A percentile compares a stretch with the other conserved stretches of the same genome.
Conservation (phyloP, 2,113 vertebrate species). For the Chunga burmeisteri region DNA sequence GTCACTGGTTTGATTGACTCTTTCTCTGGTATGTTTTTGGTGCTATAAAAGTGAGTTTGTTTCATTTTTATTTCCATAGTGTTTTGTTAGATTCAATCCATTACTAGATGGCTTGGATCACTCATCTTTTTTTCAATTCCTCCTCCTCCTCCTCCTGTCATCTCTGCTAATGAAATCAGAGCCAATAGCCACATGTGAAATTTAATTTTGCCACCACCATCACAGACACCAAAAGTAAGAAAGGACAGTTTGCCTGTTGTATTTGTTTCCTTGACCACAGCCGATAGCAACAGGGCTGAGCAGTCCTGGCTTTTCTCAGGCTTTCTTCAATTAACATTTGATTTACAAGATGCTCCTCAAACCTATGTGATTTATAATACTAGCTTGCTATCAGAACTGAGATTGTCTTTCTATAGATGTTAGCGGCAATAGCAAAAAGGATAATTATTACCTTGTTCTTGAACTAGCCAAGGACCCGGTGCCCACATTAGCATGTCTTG, state of each 20-base stretch:
- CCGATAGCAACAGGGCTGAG: neutral
- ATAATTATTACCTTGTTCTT: neutral
- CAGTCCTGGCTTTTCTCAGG: neutral
- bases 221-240: neutral
- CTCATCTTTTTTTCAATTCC: neutral
- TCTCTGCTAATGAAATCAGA: neutral
- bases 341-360: neutral
- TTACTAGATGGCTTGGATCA: neutral
- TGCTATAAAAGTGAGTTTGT: neutral
- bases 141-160: neutral
- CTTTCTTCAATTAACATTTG: neutral
- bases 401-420: neutral
- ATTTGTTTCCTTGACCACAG: neutral
- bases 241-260: neutral
- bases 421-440: neutral
- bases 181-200: neutral
- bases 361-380: neutral
- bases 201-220: neutral
- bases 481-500: neutral
- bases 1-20: neutral
- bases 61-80: neutral
- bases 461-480: neutral
- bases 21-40: neutral
- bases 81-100: neutral
- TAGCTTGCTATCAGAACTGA: neutral